Conservation (phyloP, 2,797 vertebrate species). For the Hipposideros larvatus region DNA sequence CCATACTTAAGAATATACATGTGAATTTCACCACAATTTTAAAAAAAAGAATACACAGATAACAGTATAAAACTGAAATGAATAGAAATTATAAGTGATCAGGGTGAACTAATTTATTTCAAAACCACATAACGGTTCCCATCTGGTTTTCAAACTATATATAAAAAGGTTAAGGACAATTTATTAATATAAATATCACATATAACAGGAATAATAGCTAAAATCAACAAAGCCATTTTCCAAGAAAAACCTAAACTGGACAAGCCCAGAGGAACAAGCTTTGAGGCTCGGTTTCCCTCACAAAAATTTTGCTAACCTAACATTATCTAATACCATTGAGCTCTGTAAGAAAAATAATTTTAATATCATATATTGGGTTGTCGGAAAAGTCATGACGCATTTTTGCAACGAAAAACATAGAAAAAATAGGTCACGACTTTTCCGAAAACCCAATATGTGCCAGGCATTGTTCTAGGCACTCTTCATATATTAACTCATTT, state of each 20-base stretch:
- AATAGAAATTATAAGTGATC: constrained; percentile 18
- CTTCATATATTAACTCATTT: constrained; percentile 30
- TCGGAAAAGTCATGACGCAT: too few relatives aligned
- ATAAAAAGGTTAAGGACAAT: constrained; percentile 34
- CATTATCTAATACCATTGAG: not conserved
- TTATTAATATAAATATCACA: constrained; percentile 40
- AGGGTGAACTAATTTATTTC: not conserved
- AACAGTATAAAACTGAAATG: not conserved
- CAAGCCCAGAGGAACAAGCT: not conserved
- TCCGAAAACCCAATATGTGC: not conserved
- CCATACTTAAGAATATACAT: constrained; percentile 26
- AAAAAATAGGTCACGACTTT: too few relatives aligned
- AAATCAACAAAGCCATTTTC: constrained; percentile 53
- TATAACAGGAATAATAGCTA: not conserved
- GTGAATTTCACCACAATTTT: constrained; percentile 19
- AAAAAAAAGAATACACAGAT: not conserved
- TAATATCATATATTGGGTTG: not conserved
- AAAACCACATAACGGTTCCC: not conserved
- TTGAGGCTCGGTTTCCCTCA: not conserved
- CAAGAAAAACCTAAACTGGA: constrained; percentile 41
- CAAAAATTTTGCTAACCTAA: constrained; percentile 9
- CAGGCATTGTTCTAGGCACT: constrained; percentile 32
- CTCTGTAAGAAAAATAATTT: not conserved
- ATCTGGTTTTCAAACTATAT: not conserved
- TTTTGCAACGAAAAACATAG: too few relatives aligned